Conservation (phyloP, 2,888 invertebrate genomes). For the Amiota mariae region DNA sequence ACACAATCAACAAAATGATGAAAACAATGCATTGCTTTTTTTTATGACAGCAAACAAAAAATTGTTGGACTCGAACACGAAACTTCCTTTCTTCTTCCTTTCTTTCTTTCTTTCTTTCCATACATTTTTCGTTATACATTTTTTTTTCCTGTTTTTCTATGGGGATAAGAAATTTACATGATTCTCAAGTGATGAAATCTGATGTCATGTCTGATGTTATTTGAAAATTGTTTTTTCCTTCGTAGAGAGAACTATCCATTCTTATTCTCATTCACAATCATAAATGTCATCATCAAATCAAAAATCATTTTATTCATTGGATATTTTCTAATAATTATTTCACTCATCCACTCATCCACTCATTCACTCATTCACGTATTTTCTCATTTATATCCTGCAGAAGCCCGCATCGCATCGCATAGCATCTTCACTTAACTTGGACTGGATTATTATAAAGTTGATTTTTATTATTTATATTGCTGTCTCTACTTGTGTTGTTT, state of each 20-base stretch:
- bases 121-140: no score
- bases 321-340: constrained; percentile 14
- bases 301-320: neutral
- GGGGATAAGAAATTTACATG: no score
- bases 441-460: constrained; percentile 6
- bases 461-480: neutral
- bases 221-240: no score
- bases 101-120: no score
- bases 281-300: constrained; percentile 13
- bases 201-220: no score
- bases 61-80: neutral
- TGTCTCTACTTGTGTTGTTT: neutral
- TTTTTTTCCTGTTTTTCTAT: no score
- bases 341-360: neutral
- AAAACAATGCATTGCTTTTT: neutral
- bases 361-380: neutral
- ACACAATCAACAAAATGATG: neutral
- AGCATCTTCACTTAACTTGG: neutral
- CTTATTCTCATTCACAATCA: neutral
- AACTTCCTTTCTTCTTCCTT: neutral
- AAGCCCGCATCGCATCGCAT: no score
- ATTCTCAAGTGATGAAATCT: no score
- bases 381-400: neutral
- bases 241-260: no score
- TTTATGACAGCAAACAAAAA: neutral